Base-by-base conservation (phyloP, 2,113 vertebrate species). In the Mugil cephalus region DNA sequence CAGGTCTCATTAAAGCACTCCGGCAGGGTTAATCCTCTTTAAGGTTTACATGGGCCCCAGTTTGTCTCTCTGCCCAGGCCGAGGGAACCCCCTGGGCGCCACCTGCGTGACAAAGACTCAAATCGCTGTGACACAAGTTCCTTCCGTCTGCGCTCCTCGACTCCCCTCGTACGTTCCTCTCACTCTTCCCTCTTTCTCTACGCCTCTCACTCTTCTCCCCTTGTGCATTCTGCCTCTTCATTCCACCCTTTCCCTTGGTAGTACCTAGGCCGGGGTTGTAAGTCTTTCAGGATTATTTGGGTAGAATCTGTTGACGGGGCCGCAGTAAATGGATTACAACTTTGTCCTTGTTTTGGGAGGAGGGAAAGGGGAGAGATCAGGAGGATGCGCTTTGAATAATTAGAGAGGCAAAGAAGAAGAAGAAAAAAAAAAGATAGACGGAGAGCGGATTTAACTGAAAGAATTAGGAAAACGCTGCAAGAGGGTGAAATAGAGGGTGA, bases 1-100 rank as follows among this genome's bases (percentile, higher is more conserved):
- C 94, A 94, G 94, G 94, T 95, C 95, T 97, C 95, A 95, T 97
- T 96, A 95, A 93, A 94, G 92, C 83, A 85, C 92, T 96, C 94
- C 93, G 94, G 86, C 90, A 93, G 94, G 95, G 96, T 94, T 96
- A 96, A 97, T 97, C 96, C 95, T 95, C 94, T 96, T 96, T 96
- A 93, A 95, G 94, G 95, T 96, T 92, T 96, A 96, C 95, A 95
- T 39, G 77, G 91, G 86, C 86, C 92, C 90, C 89, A 88, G 94
- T 96, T 96, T 96, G 95, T 97, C 94, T 94, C 85, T 85, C 83
- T 90, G 87, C 92, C 90, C 90, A 86, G 92, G 85, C 86, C 24
- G 74, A 71, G 74, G 69, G 79, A 86, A 88, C 88, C 88, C n/a
- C 91, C 89, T 88, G 91, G 69, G 81, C 89, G 82, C 89, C 94